Conservation (phyloP, 2,113 vertebrate species). For the Labeo catla region DNA sequence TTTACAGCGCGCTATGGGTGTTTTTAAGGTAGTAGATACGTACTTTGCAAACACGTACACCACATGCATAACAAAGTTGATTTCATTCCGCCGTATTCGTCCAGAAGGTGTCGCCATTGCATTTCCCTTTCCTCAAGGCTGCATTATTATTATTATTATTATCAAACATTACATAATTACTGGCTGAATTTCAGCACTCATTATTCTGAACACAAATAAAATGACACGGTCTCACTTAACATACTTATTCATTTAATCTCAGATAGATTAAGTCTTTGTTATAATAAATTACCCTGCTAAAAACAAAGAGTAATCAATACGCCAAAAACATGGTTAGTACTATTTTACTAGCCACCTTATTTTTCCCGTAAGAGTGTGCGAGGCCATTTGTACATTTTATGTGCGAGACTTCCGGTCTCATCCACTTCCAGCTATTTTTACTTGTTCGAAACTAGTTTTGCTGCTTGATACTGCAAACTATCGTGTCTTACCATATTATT, state of each 20-base stretch:
- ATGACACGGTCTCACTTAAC: neutral
- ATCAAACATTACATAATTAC: neutral
- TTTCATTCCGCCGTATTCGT: neutral
- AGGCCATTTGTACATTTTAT: too few species aligned
- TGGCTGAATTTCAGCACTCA: neutral
- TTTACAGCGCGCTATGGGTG: neutral
- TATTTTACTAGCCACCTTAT: too few species aligned
- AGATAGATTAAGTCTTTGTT: neutral
- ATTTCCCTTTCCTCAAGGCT: too few species aligned
- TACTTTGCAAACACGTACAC: neutral
- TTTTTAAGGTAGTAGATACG: neutral
- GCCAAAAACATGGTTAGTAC: too few species aligned
- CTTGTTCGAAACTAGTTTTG: too few species aligned
- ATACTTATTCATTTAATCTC: neutral
- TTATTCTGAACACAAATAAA: neutral
- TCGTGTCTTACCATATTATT: too few species aligned
- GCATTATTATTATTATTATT: neutral
- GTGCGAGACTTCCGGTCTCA: too few species aligned
- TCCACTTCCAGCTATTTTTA: too few species aligned
- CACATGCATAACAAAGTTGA: neutral
- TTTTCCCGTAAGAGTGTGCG: too few species aligned
- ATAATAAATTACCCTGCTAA: neutral
- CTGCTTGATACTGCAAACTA: too few species aligned
- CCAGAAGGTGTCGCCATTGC: conserved; percentile 22
- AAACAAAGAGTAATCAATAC: too few species aligned